Base-by-base conservation (phyloP, 2,113 vertebrate genomes). In the Cheirogaleus medius region DNA sequence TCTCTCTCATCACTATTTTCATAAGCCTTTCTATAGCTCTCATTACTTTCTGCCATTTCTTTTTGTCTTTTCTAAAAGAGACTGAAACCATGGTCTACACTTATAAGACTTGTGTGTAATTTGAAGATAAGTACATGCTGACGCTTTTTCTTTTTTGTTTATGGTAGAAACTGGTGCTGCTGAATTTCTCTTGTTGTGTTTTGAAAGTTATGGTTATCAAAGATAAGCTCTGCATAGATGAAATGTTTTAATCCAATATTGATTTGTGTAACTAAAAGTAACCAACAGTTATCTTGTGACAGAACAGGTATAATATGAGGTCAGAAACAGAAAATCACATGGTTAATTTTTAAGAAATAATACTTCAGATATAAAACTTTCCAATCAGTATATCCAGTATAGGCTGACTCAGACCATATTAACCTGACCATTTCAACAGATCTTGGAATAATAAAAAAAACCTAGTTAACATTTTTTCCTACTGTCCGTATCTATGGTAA, bases 311-410 rank as follows among this genome's bases (percentile, higher is more conserved):
- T 76, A 29, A 54, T 54, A 47, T 42, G 9, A 52, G 12, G 37
- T 80, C 11, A 78, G 63, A 92, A 94, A 91, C 2, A 91, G 74
- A 66, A 87, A 88, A 81, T 82, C 73, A 68, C 29, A 34, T 47
- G 56, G 27, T 20, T 91, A 58, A 34, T 20, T 91, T 74, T 49
- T 76, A 80, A 82, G 27, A 90, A 92, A 74, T 54, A 60, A 66
- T 56, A 83, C 4, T 94, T 83, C 18, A 88, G 25, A 95, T 66
- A 6, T 82, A 92, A 88, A 90, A 94, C 29, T 81, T 96, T n/a
- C 39, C 29, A 52, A 63, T n/a, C 18, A 81, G 15, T 52, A 49
- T 29, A 94, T 60, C 23, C 15, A 34, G 1, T 44, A 68, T 9
- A 71, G 14, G 85, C 4, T 8, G 76, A 95, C 11, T 21, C 20